Evolutionary conservation across 2,797 vertebrate species (phyloP), one percentile per base, ranked within the genome.

Genomic region (Sphaeramia orbicularis): DNA sequence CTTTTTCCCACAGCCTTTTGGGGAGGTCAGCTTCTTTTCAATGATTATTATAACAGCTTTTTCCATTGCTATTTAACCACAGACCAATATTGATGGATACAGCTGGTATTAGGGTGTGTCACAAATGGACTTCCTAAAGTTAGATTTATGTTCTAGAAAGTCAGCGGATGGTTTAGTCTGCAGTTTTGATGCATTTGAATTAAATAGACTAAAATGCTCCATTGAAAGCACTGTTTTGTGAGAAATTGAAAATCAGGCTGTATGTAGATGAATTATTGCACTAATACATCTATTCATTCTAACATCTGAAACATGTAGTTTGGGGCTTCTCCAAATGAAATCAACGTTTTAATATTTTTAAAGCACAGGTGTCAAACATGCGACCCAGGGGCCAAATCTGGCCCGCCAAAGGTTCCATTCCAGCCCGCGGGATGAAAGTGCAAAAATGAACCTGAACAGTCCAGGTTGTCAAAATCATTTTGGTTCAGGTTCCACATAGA

Each of bases 1-100:
- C 21, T 45, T 66, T 78, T 83, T 89, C 91, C 85, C 89, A 89
- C 86, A 87, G 79, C 57, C 78, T 80, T 76, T 86, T 70, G 7
- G 41, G 44, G 64, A 84, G 71, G 75, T 80, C 64, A 56, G 45
- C 65, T 78, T 70, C 58, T 14, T 61, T 72, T 64, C n/a, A 37
- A 69, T 67, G 55, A 85, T 60, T 59, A 70, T 49, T 36, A 12
- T 4, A 72, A 47, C 61, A 76, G 66, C 44, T 48, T 63, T 70
- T 76, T 65, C 60, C 56, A 43, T 44, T 18, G 27, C 64, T 37
- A 24, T 56, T 68, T 27, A 45, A 65, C 61, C 71, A 3, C 72
- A 41, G 51, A 72, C 30, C 57, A 8, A 45, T 37, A 62, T 12
- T 18, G 45, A 73, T 15, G 47, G 38, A 77, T 41, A 9, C 82